Percentiles rank a stretch among this genome's conserved stretches.
phyloP scores from a whole-genome alignment of 1,140 invertebrate species.

The Drosophila carrolli region DNA sequence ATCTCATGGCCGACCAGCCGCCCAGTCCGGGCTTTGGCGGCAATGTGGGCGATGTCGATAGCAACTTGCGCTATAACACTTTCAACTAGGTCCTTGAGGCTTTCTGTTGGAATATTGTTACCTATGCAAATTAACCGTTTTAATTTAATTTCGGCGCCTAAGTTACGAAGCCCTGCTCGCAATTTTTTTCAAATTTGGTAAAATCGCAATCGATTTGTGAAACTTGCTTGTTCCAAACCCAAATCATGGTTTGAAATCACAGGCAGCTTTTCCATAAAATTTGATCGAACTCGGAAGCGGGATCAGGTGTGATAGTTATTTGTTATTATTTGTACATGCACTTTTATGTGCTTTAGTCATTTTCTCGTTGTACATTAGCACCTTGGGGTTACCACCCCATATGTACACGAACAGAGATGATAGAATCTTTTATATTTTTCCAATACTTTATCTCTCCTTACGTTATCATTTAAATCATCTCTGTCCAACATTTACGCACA shows the following conservation, averaged over 20 bases:
- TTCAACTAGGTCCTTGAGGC: constrained; percentile 56
- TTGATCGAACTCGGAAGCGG: constrained; percentile 5
- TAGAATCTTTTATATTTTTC: constrained; percentile 24
- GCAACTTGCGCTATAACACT: constrained; percentile 79
- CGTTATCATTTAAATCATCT: constrained; percentile 15
- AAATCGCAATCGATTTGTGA: not conserved
- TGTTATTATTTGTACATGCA: constrained; percentile 58
- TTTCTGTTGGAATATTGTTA: constrained; percentile 54
- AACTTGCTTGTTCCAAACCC: not conserved
- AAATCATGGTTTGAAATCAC: not conserved
- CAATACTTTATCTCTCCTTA: constrained; percentile 4
- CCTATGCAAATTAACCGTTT: constrained; percentile 67
- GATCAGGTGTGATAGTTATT: constrained; percentile 33
- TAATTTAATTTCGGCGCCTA: constrained; percentile 56
- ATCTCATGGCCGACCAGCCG: constrained; percentile 71
- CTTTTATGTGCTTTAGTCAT: constrained; percentile 53
- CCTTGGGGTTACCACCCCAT: not conserved
- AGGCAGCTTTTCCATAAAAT: not conserved
- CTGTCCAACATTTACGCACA: constrained; percentile 53
- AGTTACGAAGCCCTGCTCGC: constrained; percentile 17
- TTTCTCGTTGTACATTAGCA: constrained; percentile 45
- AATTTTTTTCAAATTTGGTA: not conserved
- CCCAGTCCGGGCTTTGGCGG: constrained; percentile 42
- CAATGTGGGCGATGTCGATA: constrained; percentile 75
- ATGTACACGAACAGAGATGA: constrained; percentile 14